phyloP scores from a whole-genome alignment of 2,113 vertebrate species.

The Aplodontia rufa region DNA sequence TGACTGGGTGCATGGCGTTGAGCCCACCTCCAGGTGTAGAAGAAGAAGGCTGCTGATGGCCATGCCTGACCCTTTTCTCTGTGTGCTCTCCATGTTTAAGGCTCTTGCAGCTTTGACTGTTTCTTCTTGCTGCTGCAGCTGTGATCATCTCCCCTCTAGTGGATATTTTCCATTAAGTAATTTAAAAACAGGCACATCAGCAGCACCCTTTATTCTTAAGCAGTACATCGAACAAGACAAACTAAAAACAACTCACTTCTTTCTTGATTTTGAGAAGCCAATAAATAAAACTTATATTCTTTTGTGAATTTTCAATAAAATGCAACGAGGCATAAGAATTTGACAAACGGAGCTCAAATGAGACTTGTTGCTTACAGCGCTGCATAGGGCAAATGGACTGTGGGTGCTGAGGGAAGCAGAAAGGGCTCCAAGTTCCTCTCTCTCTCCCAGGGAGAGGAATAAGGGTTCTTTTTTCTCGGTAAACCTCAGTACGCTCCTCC shows the following conservation, averaged over 20 bases:
- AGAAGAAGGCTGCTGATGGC: neutral
- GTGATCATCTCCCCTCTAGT: neutral
- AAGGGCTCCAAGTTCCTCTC: neutral
- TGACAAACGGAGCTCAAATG: neutral
- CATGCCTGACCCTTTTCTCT: accelerated
- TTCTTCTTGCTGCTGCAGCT: neutral
- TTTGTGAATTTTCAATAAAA: neutral
- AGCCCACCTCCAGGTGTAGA: too few species aligned
- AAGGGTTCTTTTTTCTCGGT: too few species aligned
- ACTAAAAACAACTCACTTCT: too few species aligned
- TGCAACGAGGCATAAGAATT: neutral
- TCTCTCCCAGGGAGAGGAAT: neutral
- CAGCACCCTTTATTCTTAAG: neutral
- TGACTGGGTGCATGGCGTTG: neutral
- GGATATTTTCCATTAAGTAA: neutral
- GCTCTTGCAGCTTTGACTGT: neutral
- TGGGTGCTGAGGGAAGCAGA: neutral
- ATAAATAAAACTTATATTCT: neutral
- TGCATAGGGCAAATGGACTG: neutral
- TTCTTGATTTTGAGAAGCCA: neutral
- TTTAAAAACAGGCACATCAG: neutral
- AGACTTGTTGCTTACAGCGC: neutral
- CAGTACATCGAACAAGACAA: neutral
- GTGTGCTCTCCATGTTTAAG: neutral
- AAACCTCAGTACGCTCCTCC: too few species aligned